Evolutionary conservation across 2,888 invertebrate species (phyloP).

Genomic region (Brachyopa scutellaris): DNA sequence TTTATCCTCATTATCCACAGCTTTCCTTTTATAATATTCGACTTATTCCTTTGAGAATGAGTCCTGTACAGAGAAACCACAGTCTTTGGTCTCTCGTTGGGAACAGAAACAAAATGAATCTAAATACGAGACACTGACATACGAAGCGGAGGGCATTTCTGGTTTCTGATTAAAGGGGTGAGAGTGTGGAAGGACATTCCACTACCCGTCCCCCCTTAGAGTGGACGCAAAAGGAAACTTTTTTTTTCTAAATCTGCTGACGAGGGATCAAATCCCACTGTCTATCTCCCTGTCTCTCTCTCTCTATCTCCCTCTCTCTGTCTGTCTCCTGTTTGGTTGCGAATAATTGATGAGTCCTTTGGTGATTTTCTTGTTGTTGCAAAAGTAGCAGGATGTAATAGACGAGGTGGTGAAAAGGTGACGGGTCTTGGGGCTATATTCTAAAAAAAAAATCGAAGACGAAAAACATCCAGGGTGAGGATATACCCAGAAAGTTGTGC

Average conservation of each 20-base stretch:
- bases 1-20: constrained; percentile 53
- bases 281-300: too few relatives aligned
- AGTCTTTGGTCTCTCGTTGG: neutral
- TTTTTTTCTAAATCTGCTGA: constrained; percentile 66
- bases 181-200: neutral
- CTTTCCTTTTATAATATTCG: constrained; percentile 30
- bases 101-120: constrained; percentile 18
- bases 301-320: too few relatives aligned
- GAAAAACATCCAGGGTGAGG: constrained; percentile 36
- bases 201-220: too few relatives aligned
- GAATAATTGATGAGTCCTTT: constrained; percentile 72
- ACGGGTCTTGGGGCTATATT: constrained; percentile 29
- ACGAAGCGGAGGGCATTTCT: constrained; percentile 20
- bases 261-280: constrained; percentile 71
- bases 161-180: constrained; percentile 5
- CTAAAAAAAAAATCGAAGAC: constrained; percentile 3
- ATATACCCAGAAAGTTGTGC: constrained; percentile 18
- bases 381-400: constrained; percentile 53
- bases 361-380: constrained; percentile 48
- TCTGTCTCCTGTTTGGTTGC: constrained; percentile 46
- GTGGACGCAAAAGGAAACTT: constrained; percentile 3
- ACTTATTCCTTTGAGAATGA: constrained; percentile 26
- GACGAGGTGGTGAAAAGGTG: constrained; percentile 62
- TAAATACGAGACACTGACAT: constrained; percentile 19
- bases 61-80: constrained; percentile 12